Conservation (phyloP, 1,140 invertebrate species). For the Bicyclus anynana region DNA sequence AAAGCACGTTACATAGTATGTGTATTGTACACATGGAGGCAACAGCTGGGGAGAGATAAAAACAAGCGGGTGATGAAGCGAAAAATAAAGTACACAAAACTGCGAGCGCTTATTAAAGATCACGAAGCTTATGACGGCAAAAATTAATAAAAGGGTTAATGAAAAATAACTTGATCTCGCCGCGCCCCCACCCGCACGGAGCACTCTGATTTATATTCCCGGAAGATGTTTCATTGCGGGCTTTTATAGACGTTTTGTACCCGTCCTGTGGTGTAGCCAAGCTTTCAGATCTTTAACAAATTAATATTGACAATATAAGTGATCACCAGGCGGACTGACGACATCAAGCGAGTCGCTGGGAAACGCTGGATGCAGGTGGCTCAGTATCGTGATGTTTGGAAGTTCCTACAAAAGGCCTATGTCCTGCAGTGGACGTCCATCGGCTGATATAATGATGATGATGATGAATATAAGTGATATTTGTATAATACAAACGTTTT, state of each 20-base stretch:
- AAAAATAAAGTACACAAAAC: background rate
- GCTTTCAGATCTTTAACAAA: too few relatives aligned
- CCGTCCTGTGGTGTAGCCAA: background rate
- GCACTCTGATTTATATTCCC: slow-evolving; percentile 17
- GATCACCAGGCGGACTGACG: too few relatives aligned
- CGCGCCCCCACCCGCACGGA: too few relatives aligned
- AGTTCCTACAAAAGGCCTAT: too few relatives aligned
- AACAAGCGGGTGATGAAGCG: background rate
- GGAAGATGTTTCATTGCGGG: slow-evolving; percentile 4
- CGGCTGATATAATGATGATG: too few relatives aligned
- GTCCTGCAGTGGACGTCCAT: too few relatives aligned
- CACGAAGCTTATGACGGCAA: slow-evolving; percentile 4
- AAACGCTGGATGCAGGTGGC: too few relatives aligned
- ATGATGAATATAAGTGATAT: too few relatives aligned
- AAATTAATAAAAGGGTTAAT: slow-evolving; percentile 21
- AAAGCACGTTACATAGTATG: background rate
- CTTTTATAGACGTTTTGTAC: background rate
- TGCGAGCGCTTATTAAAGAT: slow-evolving; percentile 1
- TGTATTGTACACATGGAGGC: background rate
- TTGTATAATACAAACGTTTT: too few relatives aligned
- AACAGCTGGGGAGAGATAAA: background rate
- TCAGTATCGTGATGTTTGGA: too few relatives aligned
- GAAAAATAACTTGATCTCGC: slow-evolving; percentile 10
- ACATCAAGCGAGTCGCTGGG: too few relatives aligned
- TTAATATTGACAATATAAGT: too few relatives aligned